Percentiles rank a stretch among this genome's conserved stretches.
These are phyloP conservation scores for Tenodera sinensis DNA, from an alignment of 2,888 invertebrate species.

Conservation along the genomic window DNA sequence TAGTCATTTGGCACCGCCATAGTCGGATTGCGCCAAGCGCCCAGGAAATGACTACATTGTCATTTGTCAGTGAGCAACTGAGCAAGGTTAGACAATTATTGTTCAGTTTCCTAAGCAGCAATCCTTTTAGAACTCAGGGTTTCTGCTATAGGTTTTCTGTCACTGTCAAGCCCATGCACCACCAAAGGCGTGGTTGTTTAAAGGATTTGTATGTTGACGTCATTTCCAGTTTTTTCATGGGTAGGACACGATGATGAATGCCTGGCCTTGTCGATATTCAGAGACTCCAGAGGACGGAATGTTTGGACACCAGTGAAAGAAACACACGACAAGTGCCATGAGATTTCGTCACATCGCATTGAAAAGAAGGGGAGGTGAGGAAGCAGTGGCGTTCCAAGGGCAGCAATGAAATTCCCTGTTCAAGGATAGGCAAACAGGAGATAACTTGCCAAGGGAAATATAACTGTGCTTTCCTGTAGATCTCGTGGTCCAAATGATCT, in stretches of 20 bases:
- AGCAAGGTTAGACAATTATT: neutral
- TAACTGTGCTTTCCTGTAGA: too few relatives aligned
- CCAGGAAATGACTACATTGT: neutral
- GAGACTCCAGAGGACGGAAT: neutral
- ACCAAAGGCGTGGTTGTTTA: neutral
- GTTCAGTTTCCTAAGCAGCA: neutral
- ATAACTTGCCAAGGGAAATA: too few relatives aligned
- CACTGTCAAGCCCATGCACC: too few relatives aligned
- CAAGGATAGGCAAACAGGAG: too few relatives aligned
- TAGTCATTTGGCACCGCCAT: neutral
- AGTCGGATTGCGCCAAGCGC: neutral
- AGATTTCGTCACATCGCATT: conserved; percentile 3
- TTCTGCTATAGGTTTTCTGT: too few relatives aligned
- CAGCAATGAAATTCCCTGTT: too few relatives aligned
- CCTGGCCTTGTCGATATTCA: neutral
- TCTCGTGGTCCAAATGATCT: too few relatives aligned
- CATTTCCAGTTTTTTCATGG: neutral
- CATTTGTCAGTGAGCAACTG: neutral
- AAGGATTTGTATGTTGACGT: neutral
- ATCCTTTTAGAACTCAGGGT: too few relatives aligned
- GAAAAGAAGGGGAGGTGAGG: neutral
- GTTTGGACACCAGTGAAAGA: neutral
- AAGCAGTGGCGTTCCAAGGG: neutral
- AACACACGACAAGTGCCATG: neutral
- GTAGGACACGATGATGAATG: neutral